Conservation (phyloP, 2,113 vertebrate genomes). For the Fregata magnificens region DNA sequence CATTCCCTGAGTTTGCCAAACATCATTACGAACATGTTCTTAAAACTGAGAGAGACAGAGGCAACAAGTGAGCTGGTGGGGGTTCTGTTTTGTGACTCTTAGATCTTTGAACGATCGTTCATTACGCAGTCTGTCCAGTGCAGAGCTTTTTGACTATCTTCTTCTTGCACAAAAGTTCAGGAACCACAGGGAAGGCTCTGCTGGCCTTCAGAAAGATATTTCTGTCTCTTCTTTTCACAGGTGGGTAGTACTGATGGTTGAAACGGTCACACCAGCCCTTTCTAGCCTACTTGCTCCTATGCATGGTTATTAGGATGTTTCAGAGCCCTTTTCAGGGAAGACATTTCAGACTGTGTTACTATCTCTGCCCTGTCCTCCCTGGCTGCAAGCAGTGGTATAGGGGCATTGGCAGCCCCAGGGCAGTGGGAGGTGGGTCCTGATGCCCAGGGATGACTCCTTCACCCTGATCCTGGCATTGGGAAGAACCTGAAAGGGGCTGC, state of each 20-base stretch:
- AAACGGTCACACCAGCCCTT: not conserved
- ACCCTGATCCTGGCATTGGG: not conserved
- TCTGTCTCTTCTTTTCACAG: not conserved
- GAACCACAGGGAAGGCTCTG: not conserved
- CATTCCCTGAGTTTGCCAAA: not conserved
- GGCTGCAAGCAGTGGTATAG: not conserved
- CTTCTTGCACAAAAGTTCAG: not conserved
- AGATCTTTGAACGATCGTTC: accelerated
- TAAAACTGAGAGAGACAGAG: not conserved
- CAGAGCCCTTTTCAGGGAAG: not conserved
- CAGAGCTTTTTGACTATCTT: not conserved
- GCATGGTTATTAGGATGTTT: not conserved
- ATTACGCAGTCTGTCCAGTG: too few relatives aligned
- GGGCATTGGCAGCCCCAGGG: not conserved
- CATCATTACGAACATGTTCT: not conserved
- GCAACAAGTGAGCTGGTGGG: not conserved
- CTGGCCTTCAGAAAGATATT: not conserved
- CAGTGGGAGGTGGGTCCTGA: not conserved
- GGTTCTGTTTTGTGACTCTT: not conserved
- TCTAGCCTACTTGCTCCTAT: not conserved
- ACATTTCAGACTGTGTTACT: not conserved
- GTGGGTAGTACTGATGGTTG: not conserved
- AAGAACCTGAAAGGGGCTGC: not conserved
- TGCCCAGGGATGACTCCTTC: not conserved
- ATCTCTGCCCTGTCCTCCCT: too few relatives aligned